Evolutionary conservation across 2,888 invertebrate species (phyloP).

Genomic region (Nomada fucata): DNA sequence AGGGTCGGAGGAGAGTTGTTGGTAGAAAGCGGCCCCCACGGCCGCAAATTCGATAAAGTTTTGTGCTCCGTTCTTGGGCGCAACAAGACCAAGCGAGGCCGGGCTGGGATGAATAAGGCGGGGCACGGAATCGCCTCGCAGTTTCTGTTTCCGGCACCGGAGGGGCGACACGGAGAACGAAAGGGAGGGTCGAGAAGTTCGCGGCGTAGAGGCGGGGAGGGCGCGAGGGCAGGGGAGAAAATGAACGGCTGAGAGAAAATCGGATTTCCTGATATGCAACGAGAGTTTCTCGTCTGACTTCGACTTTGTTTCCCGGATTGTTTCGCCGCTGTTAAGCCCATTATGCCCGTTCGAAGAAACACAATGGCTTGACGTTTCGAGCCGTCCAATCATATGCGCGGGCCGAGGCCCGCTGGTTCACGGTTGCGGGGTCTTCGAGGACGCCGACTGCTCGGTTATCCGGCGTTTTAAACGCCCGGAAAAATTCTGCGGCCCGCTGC

Average conservation of each 20-base stretch:
- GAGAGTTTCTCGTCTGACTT: conserved; percentile 58
- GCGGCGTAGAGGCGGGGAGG: not conserved
- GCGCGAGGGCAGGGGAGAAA: conserved; percentile 7
- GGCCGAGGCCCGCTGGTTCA: not conserved
- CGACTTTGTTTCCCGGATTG: conserved; percentile 60
- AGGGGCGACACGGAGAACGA: conserved; percentile 12
- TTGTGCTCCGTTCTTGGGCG: conserved; percentile 63
- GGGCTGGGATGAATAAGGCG: conserved; percentile 16
- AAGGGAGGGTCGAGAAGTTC: not conserved
- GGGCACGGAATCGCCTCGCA: conserved; percentile 71
- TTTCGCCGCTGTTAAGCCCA: conserved; percentile 51
- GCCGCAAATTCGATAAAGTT: conserved; percentile 83
- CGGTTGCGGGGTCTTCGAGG: not conserved
- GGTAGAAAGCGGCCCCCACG: conserved; percentile 78
- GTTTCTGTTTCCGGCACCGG: conserved; percentile 75
- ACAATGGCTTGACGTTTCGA: conserved; percentile 1
- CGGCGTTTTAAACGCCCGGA: not conserved
- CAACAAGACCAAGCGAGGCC: conserved; percentile 32
- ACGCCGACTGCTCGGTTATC: not conserved
- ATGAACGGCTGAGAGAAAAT: conserved; percentile 64
- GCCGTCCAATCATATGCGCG: not conserved
- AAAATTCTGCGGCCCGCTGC: not conserved
- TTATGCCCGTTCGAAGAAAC: conserved; percentile 10
- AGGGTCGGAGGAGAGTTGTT: conserved; percentile 77
- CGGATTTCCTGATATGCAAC: conserved; percentile 73